Evolutionary conservation across 2,888 invertebrate species (phyloP).

Genomic region (Protula sp.): DNA sequence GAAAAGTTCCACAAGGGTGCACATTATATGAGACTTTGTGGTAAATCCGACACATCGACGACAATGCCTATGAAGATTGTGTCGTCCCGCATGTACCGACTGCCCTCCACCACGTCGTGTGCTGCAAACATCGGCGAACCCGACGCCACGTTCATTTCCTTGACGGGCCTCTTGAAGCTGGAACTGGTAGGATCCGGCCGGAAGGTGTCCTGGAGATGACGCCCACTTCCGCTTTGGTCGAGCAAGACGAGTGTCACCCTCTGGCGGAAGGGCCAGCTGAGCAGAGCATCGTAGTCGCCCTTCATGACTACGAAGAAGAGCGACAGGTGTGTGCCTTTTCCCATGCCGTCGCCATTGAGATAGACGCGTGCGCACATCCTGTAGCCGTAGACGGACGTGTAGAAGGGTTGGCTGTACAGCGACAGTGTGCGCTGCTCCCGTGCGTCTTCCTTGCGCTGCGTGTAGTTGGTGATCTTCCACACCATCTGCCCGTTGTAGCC

Average conservation of each 20-base stretch:
- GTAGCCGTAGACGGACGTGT: slow-evolving; percentile 47
- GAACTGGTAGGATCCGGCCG: slow-evolving; percentile 46
- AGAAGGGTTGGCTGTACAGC: slow-evolving; percentile 46
- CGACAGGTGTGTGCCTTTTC: no score
- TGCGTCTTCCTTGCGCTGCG: slow-evolving; percentile 39
- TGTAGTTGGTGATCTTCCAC: slow-evolving; percentile 46
- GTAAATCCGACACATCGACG: no score
- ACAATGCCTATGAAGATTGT: slow-evolving; percentile 40
- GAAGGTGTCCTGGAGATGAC: slow-evolving; percentile 50
- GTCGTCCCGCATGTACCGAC: slow-evolving; percentile 42
- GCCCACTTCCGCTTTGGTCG: slow-evolving; percentile 42
- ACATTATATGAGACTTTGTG: no score
- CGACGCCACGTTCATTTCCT: slow-evolving; percentile 52
- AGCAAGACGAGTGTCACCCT: slow-evolving; percentile 45
- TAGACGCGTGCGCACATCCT: no score
- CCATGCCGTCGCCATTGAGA: no score
- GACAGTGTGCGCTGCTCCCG: slow-evolving; percentile 36
- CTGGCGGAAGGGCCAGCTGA: no score
- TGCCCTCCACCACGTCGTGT: no score
- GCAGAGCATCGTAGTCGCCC: no score
- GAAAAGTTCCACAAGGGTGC: no score
- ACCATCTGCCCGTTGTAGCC: slow-evolving; percentile 46
- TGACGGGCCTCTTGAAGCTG: slow-evolving; percentile 45
- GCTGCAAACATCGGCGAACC: slow-evolving; percentile 47
- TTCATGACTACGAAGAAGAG: no score